A percentile compares a stretch with the other conserved stretches of the same genome.
Conservation (phyloP, 1,140 invertebrate species). For the Pogonus chalceus region DNA sequence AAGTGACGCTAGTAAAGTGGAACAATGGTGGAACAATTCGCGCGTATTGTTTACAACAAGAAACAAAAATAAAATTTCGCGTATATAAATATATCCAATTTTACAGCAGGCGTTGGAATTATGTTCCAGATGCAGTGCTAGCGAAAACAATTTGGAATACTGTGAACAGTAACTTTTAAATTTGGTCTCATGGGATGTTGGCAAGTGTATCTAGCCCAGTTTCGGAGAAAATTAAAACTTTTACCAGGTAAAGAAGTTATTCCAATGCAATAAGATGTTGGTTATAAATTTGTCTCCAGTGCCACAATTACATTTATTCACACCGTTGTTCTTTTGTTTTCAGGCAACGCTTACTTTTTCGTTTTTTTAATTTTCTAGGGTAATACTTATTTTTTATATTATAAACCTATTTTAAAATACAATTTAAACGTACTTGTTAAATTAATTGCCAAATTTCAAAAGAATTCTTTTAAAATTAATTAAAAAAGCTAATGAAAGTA, state of each 20-base stretch:
- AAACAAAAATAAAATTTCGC: constrained; percentile 2
- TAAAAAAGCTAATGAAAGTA: too few species aligned
- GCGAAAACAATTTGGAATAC: neutral
- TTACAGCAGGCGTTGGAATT: neutral
- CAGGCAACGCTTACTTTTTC: too few species aligned
- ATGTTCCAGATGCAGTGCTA: neutral
- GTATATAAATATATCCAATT: constrained; percentile 6
- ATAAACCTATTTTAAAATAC: too few species aligned
- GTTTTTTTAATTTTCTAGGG: too few species aligned
- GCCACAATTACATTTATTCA: neutral
- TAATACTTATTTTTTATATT: too few species aligned
- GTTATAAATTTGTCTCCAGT: neutral
- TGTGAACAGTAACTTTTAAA: neutral
- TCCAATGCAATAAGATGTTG: neutral
- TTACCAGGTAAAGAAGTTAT: neutral
- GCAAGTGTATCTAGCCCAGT: neutral
- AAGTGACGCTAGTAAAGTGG: neutral
- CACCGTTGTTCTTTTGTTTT: too few species aligned
- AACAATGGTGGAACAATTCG: neutral
- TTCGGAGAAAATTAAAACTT: constrained; percentile 4
- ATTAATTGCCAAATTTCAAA: too few species aligned
- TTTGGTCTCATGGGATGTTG: neutral
- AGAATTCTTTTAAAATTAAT: too few species aligned
- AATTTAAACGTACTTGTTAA: too few species aligned
- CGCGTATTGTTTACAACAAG: neutral